Conservation (phyloP, 2,797 vertebrate genomes). For the Cyclopterus lumpus region DNA sequence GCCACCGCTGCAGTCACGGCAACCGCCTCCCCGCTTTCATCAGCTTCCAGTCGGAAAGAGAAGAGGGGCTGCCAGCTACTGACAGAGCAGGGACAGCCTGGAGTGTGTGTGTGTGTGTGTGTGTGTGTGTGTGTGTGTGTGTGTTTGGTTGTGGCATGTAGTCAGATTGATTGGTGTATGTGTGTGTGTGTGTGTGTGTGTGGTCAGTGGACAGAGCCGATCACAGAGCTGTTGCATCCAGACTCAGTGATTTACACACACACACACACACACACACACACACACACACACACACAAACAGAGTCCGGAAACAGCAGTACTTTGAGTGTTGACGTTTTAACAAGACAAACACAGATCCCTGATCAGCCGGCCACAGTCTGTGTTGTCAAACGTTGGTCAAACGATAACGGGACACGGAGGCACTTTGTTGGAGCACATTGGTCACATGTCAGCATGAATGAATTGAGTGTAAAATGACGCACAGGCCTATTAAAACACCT, state of each 20-base stretch:
- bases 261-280: background rate
- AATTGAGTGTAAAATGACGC: background rate
- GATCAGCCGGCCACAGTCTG: background rate
- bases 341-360: conserved; percentile 31
- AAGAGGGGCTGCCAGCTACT: conserved; percentile 21
- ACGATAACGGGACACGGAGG: background rate
- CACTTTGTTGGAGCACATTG: background rate
- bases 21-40: conserved; percentile 42
- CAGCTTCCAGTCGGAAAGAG: conserved; percentile 8
- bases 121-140: conserved; percentile 27
- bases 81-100: conserved; percentile 53
- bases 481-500: background rate
- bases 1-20: conserved; percentile 26
- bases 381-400: conserved; percentile 9
- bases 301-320: conserved; percentile 26
- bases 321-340: conserved; percentile 48
- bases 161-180: background rate
- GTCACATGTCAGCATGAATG: background rate
- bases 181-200: conserved; percentile 19
- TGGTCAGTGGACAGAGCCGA: conserved; percentile 38
- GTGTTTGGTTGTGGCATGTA: background rate
- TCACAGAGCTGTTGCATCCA: conserved; percentile 39
- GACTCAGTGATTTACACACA: conserved; percentile 25
- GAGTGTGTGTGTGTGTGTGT: conserved; percentile 8
- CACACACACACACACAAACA: background rate